Base-by-base conservation (phyloP, 1,140 invertebrate genomes). In the Rhynchophorus ferrugineus region DNA sequence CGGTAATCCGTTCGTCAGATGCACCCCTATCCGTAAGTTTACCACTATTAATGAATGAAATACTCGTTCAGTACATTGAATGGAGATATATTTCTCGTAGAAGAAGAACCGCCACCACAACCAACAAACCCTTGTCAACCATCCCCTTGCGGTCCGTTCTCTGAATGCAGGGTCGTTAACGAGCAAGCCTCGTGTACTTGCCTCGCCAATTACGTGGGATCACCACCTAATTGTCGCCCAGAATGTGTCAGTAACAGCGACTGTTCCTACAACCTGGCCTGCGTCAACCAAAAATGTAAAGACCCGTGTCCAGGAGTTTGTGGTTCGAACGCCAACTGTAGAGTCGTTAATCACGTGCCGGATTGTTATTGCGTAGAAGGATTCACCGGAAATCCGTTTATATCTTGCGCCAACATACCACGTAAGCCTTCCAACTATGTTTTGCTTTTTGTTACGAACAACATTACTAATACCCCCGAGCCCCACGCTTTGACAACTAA, bases 241-340 rank as follows among this genome's bases (percentile, higher is more conserved):
- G 81, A 85, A 62, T 85, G 84, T 61, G 62, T 78, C 1, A 70
- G 75, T 8, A 84, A 83, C 60, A 74, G 73, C 2, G 83, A 87
- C 49, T 87, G 84, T 67, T 54, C 75, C 2, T 70, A 69, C 18
- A 61, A 75, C 24, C 69, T 75, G 48, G 77, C 81, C 2, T 87
- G 84, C 59, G 72, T 80, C 11, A 75, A 77, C 48, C 75, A 77
- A 20, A 80, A 75, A 56, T 86, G 84, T 63, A 69, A 73, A 46
- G 79, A 89, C 67, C 86, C 87, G 1, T 91, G 87, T 62, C 73
- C 79, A 1, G 84, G 85, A 41, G 77, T 83, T 5, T 91, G 89
- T 64, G 86, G 87, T 8, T 63, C 66, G 41, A 80, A 82, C 63
- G 80, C 86, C 1, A 67, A 81, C 21, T 91, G 88, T 67, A 72